Base-by-base conservation (phyloP, 2,113 vertebrate genomes). In the Tragelaphus strepsiceros region DNA sequence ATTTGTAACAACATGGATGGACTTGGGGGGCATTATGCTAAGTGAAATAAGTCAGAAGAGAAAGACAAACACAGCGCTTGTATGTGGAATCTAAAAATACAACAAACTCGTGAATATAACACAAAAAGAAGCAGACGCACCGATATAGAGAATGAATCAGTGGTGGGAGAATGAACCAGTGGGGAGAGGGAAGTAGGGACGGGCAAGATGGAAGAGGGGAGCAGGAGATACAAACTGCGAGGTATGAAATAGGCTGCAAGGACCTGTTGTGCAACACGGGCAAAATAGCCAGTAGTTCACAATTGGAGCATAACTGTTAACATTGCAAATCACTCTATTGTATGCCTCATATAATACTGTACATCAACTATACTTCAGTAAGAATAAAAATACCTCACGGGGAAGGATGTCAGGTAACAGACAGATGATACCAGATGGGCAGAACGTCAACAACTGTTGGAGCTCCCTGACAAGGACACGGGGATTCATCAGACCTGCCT, bases 91-190 rank as follows among this genome's bases (percentile, higher is more conserved):
- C 80, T 54, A 21, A 54, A 82, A 54, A n/a, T n/a, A n/a, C n/a
- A n/a, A n/a, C n/a, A n/a, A n/a, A 35, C 51, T 14, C 35, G 30
- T 54, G 51, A 54, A 4, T 35, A 35, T 35, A 54, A 22, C 80
- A 13, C 9, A 22, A 54, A 81, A 81, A 82, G 51, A 14, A 28
- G 17, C 51, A n/a, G 49, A 53, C 3, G 0, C 80, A n/a, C 10
- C n/a, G 51, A 22, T n/a, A 32, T 0, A n/a, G 30, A 54, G 19
- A 22, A n/a, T 12, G 12, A 54, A 14, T 13, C 1, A 21, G 49
- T 7, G 32, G 17, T 5, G 12, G 62, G 32, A 67, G 62, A 67
- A n/a, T 19, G 62, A n/a, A 35, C 11, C 19, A 13, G 49, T 0
- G 32, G 19, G 11, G 11, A 35, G 80, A 54, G 30, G 80, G 32